Base-by-base conservation (phyloP, 2,888 invertebrate genomes). In the Cryptocheilus praepositus region DNA sequence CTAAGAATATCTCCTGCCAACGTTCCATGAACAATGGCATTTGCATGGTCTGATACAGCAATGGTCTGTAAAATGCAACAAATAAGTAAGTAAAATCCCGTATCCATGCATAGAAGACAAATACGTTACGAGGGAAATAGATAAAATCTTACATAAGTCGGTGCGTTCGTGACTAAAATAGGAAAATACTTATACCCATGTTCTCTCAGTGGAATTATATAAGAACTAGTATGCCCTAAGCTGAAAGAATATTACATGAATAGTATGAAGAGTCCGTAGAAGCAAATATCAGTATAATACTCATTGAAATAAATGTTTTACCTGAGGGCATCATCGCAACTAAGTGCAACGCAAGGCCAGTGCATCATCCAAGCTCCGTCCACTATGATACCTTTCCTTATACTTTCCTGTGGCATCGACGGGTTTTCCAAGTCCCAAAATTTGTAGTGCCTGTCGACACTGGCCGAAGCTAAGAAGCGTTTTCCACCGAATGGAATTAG, bases 361-460 rank as follows among this genome's bases (percentile, higher is more conserved):
- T 91, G 88, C 5, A 85, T 88, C 64, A 91, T 74, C 91, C 92
- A 92, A 51, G 87, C 78, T 7, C 90, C 90, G 79, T 91, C 90
- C 0, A 89, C 87, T n/a, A 90, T 83, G 13, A 89, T 81, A 52
- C 89, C 89, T 66, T 88, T 89, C 71, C 89, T 90, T 2, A 77
- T 52, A n/a, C 70, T 71, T 43, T 79, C 84, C 25, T 90, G 82
- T 0, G 91, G 90, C 43, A 79, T 81, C 22, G 77, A 84, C 46
- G 86, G 82, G 72, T 90, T 88, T 58, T 90, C 86, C 61, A 94
- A 91, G 85, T 95, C 93, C 94, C 94, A 95, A 64, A 93, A 91
- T 87, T 93, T 93, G 22, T 92, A 90, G 63, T 90, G 90, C 53
- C 93, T 92, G 85, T 95, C 95, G 46, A 91, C 89, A 7, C 93